Evolutionary conservation across 2,113 vertebrate genomes (phyloP).

Genomic region (Atrichornis clamosus): DNA sequence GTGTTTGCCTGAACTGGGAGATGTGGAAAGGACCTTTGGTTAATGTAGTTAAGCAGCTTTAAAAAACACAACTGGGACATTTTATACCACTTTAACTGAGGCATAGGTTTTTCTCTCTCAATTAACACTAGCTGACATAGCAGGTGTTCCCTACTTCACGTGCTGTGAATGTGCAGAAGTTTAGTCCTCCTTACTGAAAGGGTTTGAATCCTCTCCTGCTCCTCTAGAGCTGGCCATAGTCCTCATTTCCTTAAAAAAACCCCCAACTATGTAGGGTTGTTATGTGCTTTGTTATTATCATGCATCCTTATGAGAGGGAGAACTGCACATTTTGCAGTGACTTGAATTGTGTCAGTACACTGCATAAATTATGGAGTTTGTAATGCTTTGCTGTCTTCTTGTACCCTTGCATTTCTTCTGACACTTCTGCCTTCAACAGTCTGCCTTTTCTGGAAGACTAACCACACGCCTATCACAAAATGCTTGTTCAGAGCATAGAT

Average conservation of each 20-base stretch:
- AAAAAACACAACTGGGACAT: not conserved
- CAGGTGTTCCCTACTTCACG: not conserved
- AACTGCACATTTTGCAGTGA: not conserved
- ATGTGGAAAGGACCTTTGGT: not conserved
- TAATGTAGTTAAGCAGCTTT: not conserved
- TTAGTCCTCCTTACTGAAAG: not conserved
- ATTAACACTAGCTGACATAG: not conserved
- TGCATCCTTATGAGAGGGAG: not conserved
- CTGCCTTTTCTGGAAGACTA: not conserved
- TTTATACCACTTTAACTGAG: not conserved
- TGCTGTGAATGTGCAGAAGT: not conserved
- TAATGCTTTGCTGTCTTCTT: not conserved
- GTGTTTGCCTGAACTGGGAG: not conserved
- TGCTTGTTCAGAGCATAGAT: not conserved
- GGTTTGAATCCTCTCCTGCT: not conserved
- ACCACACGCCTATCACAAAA: not conserved
- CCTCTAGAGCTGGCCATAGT: not conserved
- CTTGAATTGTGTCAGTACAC: not conserved
- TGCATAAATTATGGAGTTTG: not conserved
- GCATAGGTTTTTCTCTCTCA: not conserved
- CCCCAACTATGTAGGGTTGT: not conserved
- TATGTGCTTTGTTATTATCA: not conserved
- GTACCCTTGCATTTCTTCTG: not conserved
- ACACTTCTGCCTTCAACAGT: not conserved
- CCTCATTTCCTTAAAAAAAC: not conserved